Evolutionary conservation across 2,888 invertebrate species (phyloP).

Genomic region (Leucophenga maculata): DNA sequence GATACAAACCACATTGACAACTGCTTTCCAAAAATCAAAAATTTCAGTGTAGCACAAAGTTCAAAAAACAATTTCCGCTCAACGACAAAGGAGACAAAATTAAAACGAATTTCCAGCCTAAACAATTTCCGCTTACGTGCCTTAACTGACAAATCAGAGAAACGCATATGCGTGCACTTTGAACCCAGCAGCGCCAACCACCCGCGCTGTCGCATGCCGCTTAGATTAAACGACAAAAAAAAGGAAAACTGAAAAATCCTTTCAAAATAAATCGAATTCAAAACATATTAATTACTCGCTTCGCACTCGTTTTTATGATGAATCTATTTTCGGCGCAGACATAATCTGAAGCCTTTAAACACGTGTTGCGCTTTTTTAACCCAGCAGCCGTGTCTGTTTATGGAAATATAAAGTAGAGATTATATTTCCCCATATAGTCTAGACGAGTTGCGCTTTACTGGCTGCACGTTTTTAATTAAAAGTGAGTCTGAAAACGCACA

Average conservation of each 20-base stretch:
- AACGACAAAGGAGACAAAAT: slow-evolving; percentile 28
- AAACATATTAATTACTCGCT: too few relatives aligned
- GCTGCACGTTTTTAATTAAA: slow-evolving; percentile 27
- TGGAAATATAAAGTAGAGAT: slow-evolving; percentile 60
- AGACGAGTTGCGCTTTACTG: slow-evolving; percentile 36
- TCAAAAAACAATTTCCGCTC: slow-evolving; percentile 43
- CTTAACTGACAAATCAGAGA: slow-evolving; percentile 23
- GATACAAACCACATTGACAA: background rate
- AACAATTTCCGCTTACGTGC: slow-evolving; percentile 52
- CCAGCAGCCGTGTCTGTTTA: slow-evolving; percentile 11
- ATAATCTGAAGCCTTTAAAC: background rate
- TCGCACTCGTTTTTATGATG: too few relatives aligned
- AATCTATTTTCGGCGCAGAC: background rate
- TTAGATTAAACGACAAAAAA: background rate
- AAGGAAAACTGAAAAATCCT: background rate
- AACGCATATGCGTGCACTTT: slow-evolving; percentile 3
- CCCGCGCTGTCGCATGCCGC: background rate
- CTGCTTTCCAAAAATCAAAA: slow-evolving; percentile 2
- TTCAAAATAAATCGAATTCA: background rate
- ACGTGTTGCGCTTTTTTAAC: slow-evolving; percentile 16
- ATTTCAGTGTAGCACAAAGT: background rate
- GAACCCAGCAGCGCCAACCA: background rate
- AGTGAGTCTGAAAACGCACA: slow-evolving; percentile 38
- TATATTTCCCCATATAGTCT: slow-evolving; percentile 61
- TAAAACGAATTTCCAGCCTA: slow-evolving; percentile 27